Conservation (phyloP, 1,140 invertebrate species). For the Aporrectodea caliginosa region DNA sequence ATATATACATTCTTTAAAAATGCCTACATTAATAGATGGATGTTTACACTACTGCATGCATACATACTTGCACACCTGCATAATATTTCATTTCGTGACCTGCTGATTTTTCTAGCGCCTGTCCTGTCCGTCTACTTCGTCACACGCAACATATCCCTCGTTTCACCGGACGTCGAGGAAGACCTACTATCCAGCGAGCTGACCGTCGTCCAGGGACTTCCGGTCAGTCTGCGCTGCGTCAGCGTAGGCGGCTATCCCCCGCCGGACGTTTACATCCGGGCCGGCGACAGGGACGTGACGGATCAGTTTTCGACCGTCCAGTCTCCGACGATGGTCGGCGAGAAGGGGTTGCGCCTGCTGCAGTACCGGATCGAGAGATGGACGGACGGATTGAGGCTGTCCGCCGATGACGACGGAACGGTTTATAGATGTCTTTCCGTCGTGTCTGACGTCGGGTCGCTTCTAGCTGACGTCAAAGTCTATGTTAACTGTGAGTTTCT, state of each 20-base stretch:
- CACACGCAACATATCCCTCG: not conserved
- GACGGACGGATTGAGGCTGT: slow-evolving; percentile 1
- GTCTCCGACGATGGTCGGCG: not conserved
- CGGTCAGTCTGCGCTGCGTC: not conserved
- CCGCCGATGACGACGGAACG: not conserved
- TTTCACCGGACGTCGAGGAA: not conserved
- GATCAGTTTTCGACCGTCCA: not conserved
- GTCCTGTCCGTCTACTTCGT: not conserved
- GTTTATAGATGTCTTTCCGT: not conserved
- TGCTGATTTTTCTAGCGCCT: too few species aligned
- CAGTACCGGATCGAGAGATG: not conserved
- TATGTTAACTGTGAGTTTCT: not conserved
- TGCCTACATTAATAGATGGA: too few species aligned
- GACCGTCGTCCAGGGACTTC: not conserved
- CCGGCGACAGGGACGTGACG: not conserved
- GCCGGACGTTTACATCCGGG: not conserved
- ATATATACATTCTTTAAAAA: too few species aligned
- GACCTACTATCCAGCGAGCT: not conserved
- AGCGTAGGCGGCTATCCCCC: not conserved
- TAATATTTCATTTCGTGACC: too few species aligned
- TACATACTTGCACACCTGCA: too few species aligned
- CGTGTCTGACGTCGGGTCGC: not conserved
- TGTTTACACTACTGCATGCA: too few species aligned
- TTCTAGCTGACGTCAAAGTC: not conserved
- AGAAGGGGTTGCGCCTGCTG: not conserved